Conservation (phyloP, 2,113 vertebrate species). For the Leuciscus idus region DNA sequence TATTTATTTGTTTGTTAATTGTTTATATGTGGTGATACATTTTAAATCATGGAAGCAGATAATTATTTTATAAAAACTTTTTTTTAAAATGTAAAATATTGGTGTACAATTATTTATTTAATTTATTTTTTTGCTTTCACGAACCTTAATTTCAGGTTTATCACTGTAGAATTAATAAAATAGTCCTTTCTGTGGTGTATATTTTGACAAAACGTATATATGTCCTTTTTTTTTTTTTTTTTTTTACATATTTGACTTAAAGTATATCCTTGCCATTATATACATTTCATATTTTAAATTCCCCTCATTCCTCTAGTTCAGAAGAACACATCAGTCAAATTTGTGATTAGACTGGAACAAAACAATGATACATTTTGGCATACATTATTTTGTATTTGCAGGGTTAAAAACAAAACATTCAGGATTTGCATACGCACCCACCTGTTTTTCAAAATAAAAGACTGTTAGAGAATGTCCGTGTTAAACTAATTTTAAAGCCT, state of each 20-base stretch:
- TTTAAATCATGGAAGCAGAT: not conserved
- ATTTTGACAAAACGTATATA: too few relatives aligned
- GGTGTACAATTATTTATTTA: too few relatives aligned
- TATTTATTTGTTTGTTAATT: not conserved
- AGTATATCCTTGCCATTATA: too few relatives aligned
- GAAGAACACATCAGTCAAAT: not conserved
- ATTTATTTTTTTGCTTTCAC: too few relatives aligned
- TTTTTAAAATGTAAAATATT: not conserved
- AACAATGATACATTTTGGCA: not conserved
- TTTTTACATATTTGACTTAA: too few relatives aligned
- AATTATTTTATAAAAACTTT: not conserved
- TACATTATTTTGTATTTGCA: not conserved
- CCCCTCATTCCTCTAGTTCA: not conserved
- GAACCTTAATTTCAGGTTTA: too few relatives aligned
- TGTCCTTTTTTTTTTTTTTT: too few relatives aligned
- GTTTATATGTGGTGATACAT: not conserved
- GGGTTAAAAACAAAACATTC: not conserved
- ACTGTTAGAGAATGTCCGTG: not conserved
- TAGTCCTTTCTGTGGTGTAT: too few relatives aligned
- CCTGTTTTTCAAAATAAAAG: conserved; percentile 10
- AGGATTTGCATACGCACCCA: not conserved
- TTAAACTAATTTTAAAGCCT: not conserved
- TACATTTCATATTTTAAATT: not conserved
- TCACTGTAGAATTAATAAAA: too few relatives aligned
- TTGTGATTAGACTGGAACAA: not conserved